A percentile compares a stretch with the other conserved stretches of the same genome.
phyloP scores from a whole-genome alignment of 2,113 vertebrate genomes.

The Apeltes quadracus region DNA sequence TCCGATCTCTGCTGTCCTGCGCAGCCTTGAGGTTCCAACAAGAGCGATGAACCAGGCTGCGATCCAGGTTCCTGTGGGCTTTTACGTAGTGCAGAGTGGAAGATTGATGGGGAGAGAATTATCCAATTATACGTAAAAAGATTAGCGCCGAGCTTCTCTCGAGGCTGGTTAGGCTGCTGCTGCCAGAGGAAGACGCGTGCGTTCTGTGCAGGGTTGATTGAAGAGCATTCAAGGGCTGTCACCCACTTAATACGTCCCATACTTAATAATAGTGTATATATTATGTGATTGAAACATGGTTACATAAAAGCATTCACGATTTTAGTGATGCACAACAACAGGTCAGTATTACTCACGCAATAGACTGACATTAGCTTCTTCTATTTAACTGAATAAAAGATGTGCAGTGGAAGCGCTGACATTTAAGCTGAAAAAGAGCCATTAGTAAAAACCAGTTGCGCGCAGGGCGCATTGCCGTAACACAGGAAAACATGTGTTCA shows the following conservation, averaged over 20 bases:
- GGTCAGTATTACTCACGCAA: background rate
- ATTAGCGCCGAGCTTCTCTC: too few species aligned
- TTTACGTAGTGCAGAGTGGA: background rate
- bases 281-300: too few species aligned
- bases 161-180: background rate
- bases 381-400: background rate
- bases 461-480: background rate
- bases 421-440: background rate
- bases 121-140: background rate
- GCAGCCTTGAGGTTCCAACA: background rate
- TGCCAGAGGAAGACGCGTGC: constrained; percentile 50
- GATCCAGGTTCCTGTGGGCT: background rate
- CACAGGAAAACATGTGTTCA: background rate
- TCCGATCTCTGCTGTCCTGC: constrained; percentile 27
- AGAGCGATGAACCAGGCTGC: background rate
- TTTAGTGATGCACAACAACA: background rate
- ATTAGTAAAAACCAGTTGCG: background rate
- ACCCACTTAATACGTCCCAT: constrained; percentile 14
- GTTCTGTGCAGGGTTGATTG: constrained; percentile 60
- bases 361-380: too few species aligned
- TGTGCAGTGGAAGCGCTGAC: background rate
- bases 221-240: constrained; percentile 48
- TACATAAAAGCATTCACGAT: constrained; percentile 7
- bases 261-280: too few species aligned
- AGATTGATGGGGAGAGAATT: background rate